These are phyloP conservation scores for Acanthopleura granulata DNA, from an alignment of 2,888 invertebrate species.

Conservation along the genomic window DNA sequence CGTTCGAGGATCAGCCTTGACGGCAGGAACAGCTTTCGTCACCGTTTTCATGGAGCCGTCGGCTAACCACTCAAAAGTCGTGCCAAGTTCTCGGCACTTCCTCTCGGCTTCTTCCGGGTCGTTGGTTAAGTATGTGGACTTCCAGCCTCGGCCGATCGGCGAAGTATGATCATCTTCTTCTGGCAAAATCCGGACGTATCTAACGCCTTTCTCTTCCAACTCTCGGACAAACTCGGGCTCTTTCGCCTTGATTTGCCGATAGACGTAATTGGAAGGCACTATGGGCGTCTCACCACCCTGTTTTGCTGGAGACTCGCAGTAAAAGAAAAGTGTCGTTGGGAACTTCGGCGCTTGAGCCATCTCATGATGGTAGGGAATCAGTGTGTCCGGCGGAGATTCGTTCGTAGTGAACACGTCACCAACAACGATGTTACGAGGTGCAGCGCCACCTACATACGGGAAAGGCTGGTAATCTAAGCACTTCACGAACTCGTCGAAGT, in stretches of 20 bases:
- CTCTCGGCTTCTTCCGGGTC: constrained; percentile 41
- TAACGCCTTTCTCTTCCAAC: constrained; percentile 40
- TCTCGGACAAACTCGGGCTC: constrained; percentile 42
- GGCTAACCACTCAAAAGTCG: constrained; percentile 45
- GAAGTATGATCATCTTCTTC: constrained; percentile 50
- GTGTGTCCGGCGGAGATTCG: constrained; percentile 53
- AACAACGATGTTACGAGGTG: constrained; percentile 40
- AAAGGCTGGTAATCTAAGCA: constrained; percentile 42
- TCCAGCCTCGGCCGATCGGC: constrained; percentile 57
- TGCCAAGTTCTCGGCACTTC: constrained; percentile 44
- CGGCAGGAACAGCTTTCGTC: constrained; percentile 44
- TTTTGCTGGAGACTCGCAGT: constrained; percentile 44
- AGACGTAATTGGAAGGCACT: constrained; percentile 44
- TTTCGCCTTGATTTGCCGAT: constrained; percentile 35
- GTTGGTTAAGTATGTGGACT: constrained; percentile 48
- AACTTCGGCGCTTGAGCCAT: constrained; percentile 57
- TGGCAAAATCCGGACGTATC: constrained; percentile 48
- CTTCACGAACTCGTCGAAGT: constrained; percentile 36
- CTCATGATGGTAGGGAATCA: constrained; percentile 57
- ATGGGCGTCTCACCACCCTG: constrained; percentile 54
- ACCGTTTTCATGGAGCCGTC: constrained; percentile 49
- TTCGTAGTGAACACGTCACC: constrained; percentile 54
- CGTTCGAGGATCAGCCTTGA: constrained; percentile 41
- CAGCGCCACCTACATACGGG: constrained; percentile 54
- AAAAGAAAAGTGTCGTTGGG: constrained; percentile 49